Base-by-base conservation (phyloP, 92 coral and sea anemone genomes). In the Phenganax stokvisi region DNA sequence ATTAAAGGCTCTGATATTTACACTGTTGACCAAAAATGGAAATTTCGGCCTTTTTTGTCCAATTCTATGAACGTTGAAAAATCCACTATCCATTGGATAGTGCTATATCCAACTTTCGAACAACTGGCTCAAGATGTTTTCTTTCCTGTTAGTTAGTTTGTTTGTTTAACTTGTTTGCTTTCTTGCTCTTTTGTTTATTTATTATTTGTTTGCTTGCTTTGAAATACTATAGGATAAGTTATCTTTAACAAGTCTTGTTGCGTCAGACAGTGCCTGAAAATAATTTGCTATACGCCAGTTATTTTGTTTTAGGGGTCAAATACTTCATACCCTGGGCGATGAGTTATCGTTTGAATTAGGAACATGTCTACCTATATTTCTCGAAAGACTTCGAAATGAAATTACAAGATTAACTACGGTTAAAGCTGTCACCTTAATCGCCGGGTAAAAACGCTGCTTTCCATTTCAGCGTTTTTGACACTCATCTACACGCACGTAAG, bases 391-490 rank as follows among this genome's bases (percentile, higher is more conserved):
- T 65, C 90, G 91, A 73, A 94, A 94, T 80, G 98, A 94, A 83
- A 94, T 94, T 82, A 94, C 98, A 3, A 86, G 98, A 52, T 87
- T 94, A 28, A 94, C 98, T 2, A 94, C 98, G 20, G 98, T 94
- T 74, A 94, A 94, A 61, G 98, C 98, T 0, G 89, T 91, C 84
- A 89, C 97, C 7, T 85, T 94, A n/a, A 87, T 94, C 62, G 98
- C 98, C 51, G 97, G 97, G 97, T 91, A 61, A 58, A 74, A 7
- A 10, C 25, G 25, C 9, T 11, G 29, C 54, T 8, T 20, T 59
- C 16, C 16, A 59, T 51, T 8, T 73, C 56, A 20, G 25, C 70
- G 56, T 65, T 54, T 47, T 31, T 56, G 31, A 56, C 12, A 10
- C 12, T 16, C 65, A 63, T 67, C 68, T 13, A 58, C 29, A 29